phyloP scores from a whole-genome alignment of 2,797 vertebrate species.

The Margarornis squamiger region DNA sequence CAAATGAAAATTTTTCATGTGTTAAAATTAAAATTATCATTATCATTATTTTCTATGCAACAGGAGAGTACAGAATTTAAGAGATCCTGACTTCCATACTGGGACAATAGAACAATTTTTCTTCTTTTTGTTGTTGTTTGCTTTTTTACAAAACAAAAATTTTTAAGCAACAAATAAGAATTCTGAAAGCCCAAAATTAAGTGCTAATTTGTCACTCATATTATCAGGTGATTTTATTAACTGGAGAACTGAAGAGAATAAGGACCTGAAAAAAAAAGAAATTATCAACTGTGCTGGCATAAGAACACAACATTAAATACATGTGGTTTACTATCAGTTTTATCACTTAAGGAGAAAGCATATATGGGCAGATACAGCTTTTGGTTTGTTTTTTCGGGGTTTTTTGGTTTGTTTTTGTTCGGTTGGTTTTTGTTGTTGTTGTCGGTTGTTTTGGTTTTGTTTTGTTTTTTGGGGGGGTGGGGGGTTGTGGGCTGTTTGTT shows the following conservation, averaged over 20 bases:
- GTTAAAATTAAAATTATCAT: neutral
- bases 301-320: neutral
- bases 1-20: neutral
- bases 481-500: no score
- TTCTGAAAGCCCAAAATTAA: neutral
- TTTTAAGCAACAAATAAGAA: neutral
- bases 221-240: neutral
- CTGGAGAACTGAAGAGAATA: neutral
- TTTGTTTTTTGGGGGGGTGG: no score
- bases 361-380: no score
- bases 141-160: neutral
- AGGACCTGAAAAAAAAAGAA: neutral
- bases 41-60: neutral
- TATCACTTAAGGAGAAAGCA: neutral
- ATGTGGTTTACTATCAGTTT: neutral
- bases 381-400: no score
- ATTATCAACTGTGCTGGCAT: neutral
- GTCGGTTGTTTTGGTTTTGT: no score
- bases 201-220: neutral
- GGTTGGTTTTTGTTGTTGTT: no score
- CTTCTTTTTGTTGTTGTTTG: neutral
- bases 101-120: neutral
- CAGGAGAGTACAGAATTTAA: neutral
- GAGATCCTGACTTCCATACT: neutral
- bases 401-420: no score